Base-by-base conservation (phyloP, 2,888 invertebrate genomes). In the Anthoptus insignis region DNA sequence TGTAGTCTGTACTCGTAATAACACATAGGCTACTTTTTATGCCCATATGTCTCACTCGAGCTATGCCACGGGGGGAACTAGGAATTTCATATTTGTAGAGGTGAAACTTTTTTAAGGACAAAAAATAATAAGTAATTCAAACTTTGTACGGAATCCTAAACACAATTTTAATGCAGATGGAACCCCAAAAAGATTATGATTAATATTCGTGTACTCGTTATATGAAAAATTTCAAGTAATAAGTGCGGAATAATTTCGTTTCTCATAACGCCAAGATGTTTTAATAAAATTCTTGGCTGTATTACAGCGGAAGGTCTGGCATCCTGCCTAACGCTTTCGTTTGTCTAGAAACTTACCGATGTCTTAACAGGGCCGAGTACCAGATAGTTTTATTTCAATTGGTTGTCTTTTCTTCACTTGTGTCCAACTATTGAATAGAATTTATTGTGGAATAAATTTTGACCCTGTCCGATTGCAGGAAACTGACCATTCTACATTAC, bases 241-340 rank as follows among this genome's bases (percentile, higher is more conserved):
- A 42, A 42, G 19, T 19, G 19, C 11, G 42, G 42, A 42, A 42
- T 42, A 50, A 27, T 50, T 50, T 27, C 14, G 50, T 50, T 50
- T 50, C 50, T 50, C 50, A 50, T 50, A 50, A 50, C 50, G 50
- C 27, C 50, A 27, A 50, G 50, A 50, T 50, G 50, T 50, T 50
- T 50, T 50, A 50, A 50, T 50, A 50, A 50, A 50, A 50, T 50
- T 50, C 50, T 50, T 27, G 50, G 50, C 14, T 27, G 16, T 50
- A 50, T 50, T 16, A 29, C 50, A 27, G 27, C 8, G 16, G 14
- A 50, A 50, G 50, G 50, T 16, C 50, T 50, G 50, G 50, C 50
- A 29, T 24, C 14, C 50, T 50, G 50, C 50, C 50, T 50, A 50
- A 50, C 14, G 50, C 14, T 22, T 16, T 9, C 50, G 14, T 50